Conservation (phyloP, 2,113 vertebrate species). For the Sterrhoptilus dennistouni region DNA sequence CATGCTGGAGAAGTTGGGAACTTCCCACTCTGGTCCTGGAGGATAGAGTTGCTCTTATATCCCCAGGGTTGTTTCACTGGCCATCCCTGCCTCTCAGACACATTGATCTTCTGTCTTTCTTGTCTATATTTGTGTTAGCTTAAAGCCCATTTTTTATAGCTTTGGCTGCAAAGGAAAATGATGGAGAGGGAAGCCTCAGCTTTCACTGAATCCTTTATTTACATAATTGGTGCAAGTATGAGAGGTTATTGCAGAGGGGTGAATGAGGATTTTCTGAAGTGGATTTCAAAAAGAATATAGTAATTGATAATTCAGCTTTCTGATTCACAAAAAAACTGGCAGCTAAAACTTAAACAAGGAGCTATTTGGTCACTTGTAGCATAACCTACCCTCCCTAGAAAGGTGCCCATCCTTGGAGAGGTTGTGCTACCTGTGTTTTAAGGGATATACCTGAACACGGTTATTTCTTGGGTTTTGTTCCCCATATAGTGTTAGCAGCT, state of each 20-base stretch:
- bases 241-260: background rate
- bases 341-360: background rate
- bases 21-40: background rate
- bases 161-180: background rate
- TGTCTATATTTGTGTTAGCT: background rate
- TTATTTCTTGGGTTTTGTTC: background rate
- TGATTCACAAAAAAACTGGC: background rate
- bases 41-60: background rate
- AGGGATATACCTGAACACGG: background rate
- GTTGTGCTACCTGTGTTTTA: background rate
- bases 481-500: background rate
- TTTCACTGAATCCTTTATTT: background rate
- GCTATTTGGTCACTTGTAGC: background rate
- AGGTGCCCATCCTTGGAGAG: background rate
- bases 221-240: background rate
- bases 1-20: background rate
- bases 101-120: background rate
- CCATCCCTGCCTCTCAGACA: background rate
- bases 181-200: background rate
- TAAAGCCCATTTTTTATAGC: background rate
- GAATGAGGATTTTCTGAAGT: background rate
- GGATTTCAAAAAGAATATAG: background rate
- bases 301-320: background rate
- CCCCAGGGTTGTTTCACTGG: background rate
- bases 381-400: background rate